Base-by-base conservation (phyloP, 1,140 invertebrate species). In the Calycopis cecrops region DNA sequence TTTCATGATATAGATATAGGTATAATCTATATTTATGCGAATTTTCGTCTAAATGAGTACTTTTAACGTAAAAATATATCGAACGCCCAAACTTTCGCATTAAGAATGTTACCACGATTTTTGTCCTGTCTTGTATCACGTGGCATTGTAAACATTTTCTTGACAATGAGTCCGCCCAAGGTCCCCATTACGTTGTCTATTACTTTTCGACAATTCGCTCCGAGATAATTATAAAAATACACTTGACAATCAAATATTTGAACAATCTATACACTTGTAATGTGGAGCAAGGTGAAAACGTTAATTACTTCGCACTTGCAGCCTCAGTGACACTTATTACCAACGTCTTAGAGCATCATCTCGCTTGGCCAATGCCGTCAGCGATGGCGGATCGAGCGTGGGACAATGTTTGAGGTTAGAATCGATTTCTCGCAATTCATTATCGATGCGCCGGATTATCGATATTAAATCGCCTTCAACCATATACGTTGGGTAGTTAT, bases 281-380 rank as follows among this genome's bases (percentile, higher is more conserved):
- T 68, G 55, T 80, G 47, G 77, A 71, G 69, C 77, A 73, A 80
- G 77, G 77, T 76, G 65, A 78, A 73, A 70, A 74, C 68, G 60
- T 67, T 75, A 77, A 80, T 81, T 81, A 75, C 57, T 40, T 40
- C 12, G 17, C 40, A 16, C 40, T 44, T 16, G 17, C 21, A 2
- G 21, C 14, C 17, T 14, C 16, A 33, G n/a, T 44, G 14, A 37
- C n/a, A 21, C 12, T 35, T 33, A 52, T 52, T 42, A 50, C 8
- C n/a, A 14, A 44, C 28, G 12, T 14, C 7, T n/a, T 12, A 52
- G 34, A 35, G 12, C 14, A 14, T 16, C 11, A 17, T 34, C 44
- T 53, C 12, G 16, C 21, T 11, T 16, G 14, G 11, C 12, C 4
- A 7, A 17, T 10, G 42, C 12, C 38, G n/a, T 35, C 35, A 51